phyloP scores from a whole-genome alignment of 2,888 invertebrate genomes.

The Xestia xanthographa region DNA sequence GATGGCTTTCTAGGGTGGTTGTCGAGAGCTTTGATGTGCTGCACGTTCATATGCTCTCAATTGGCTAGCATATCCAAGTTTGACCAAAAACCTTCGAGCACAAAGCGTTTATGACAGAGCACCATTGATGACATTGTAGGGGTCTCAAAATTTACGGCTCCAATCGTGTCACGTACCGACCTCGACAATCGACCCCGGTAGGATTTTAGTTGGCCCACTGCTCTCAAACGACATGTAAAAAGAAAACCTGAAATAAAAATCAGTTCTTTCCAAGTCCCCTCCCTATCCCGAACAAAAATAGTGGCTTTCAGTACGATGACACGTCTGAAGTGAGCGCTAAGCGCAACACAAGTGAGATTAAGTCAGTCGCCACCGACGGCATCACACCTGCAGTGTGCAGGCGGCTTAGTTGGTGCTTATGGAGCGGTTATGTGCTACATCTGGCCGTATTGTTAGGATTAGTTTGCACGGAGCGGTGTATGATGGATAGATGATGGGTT shows the following conservation, averaged over 20 bases:
- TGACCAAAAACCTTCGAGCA: too few species aligned
- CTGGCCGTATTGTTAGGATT: conserved; percentile 43
- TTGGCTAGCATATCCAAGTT: too few species aligned
- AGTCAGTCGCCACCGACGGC: conserved; percentile 68
- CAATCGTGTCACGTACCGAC: too few species aligned
- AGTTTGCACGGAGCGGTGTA: conserved; percentile 2
- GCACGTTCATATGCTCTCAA: too few species aligned
- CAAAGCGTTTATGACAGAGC: too few species aligned
- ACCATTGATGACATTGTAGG: too few species aligned
- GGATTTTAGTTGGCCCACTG: too few species aligned
- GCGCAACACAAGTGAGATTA: conserved; percentile 81
- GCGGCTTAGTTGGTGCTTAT: conserved; percentile 47
- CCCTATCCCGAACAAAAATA: conserved; percentile 80
- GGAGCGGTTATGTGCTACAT: conserved; percentile 45
- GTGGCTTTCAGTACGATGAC: conserved; percentile 85
- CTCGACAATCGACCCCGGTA: too few species aligned
- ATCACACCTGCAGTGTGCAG: conserved; percentile 59
- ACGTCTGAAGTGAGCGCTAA: conserved; percentile 81
- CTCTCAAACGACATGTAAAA: neutral
- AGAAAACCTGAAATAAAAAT: neutral
- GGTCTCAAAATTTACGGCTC: too few species aligned
- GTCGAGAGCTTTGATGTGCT: too few species aligned
- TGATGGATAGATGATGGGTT: neutral
- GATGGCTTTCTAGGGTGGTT: too few species aligned
- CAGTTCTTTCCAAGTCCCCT: neutral